Base-by-base conservation (phyloP, 2,888 invertebrate genomes). In the Siphlonurus alternatus region DNA sequence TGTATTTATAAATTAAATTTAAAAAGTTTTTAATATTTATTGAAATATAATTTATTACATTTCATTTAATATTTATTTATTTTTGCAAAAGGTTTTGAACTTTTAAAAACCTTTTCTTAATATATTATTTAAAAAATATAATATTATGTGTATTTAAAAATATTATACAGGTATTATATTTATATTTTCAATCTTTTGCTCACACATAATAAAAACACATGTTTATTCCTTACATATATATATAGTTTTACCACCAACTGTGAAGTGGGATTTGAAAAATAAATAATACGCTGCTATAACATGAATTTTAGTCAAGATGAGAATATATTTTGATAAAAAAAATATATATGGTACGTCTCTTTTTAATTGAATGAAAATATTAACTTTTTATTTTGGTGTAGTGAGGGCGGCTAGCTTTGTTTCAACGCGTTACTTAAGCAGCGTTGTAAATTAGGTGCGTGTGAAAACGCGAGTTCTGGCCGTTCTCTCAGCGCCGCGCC, bases 271-370 rank as follows among this genome's bases (percentile, higher is more conserved):
- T 56, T 56, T 22, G 56, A 56, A 22, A 56, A 56, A 56, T 56
- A 56, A 56, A 56, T 56, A 56, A 56, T 56, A n/a, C 56, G n/a
- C n/a, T 10, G 19, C 20, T 56, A 56, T 56, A 56, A 56, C 56
- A 56, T 22, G 56, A 22, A 56, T 22, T 22, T 22, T n/a, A 56
- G 56, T 56, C 22, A 20, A 20, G 20, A 18, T 56, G 56, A 56
- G 20, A 56, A 56, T 56, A 56, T 20, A 56, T 56, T 56, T 38
- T 10, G 5, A 38, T 38, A 38, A 10, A 38, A 10, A 38, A 38
- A 38, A 38, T 38, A 38, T 38, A 38, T 38, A 38, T 38, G 15
- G 5, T 15, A 15, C 15, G 38, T 38, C 38, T 10, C 15, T 38
- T 38, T 38, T 38, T 38, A 38, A 38, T 38, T 38, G 38, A 38